Evolutionary conservation across 2,888 invertebrate species (phyloP).

Genomic region (Siphlonurus alternatus): DNA sequence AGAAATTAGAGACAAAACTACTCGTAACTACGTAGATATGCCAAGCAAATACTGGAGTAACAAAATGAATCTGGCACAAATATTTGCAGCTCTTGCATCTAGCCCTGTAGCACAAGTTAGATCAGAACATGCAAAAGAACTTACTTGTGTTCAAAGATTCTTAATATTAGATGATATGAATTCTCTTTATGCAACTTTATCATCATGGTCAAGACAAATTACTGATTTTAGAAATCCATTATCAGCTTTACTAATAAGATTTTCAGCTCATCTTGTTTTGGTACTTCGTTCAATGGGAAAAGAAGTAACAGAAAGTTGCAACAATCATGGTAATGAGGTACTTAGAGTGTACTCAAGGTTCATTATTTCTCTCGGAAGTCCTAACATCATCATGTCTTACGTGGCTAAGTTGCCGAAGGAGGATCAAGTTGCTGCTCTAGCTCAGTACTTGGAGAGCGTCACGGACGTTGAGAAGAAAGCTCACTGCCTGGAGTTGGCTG

Average conservation of each 20-base stretch:
- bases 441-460: constrained; percentile 24
- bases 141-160: constrained; percentile 66
- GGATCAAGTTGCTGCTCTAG: constrained; percentile 32
- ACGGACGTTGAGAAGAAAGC: constrained; percentile 17
- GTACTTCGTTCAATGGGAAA: constrained; percentile 67
- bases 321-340: constrained; percentile 47
- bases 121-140: constrained; percentile 42
- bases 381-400: neutral
- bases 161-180: constrained; percentile 64
- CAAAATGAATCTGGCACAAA: constrained; percentile 42
- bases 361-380: neutral
- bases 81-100: constrained; percentile 48
- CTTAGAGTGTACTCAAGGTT: constrained; percentile 44
- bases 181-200: constrained; percentile 18
- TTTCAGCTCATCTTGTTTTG: constrained; percentile 69
- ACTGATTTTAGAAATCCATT: neutral
- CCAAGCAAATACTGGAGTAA: constrained; percentile 52
- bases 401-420: constrained; percentile 55
- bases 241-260: constrained; percentile 30
- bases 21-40: constrained; percentile 35
- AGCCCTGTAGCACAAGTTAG: constrained; percentile 36
- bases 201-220: neutral
- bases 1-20: constrained; percentile 44
- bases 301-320: constrained; percentile 35
- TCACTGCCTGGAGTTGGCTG: constrained; percentile 47